phyloP scores from a whole-genome alignment of 2,797 vertebrate genomes.

The Pagetopsis macropterus region DNA sequence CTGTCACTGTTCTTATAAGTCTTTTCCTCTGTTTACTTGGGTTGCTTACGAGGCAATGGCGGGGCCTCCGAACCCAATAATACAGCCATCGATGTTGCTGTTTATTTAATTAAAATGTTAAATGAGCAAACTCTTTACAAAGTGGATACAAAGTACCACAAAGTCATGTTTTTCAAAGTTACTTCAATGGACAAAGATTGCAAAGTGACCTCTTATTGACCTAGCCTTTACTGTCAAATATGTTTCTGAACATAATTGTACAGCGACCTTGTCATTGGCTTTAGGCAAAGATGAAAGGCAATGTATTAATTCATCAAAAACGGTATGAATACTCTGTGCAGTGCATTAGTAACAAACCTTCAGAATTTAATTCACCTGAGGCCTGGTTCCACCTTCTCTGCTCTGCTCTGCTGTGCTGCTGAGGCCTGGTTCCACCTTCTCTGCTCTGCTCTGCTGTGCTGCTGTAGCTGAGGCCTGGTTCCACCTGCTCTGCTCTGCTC shows the following conservation, averaged over 20 bases:
- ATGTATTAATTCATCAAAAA: conserved; percentile 38
- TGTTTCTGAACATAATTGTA: conserved; percentile 5
- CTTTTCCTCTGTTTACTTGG: too few species aligned
- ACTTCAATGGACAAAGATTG: conserved; percentile 7
- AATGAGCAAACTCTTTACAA: neutral
- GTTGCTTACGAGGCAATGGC: too few species aligned
- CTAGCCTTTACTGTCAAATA: neutral
- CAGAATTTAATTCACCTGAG: too few species aligned
- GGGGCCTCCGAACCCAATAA: too few species aligned
- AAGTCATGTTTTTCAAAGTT: conserved; percentile 4
- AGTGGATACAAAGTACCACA: neutral
- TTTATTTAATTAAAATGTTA: conserved; percentile 27
- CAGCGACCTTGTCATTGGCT: conserved; percentile 28
- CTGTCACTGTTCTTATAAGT: too few species aligned
- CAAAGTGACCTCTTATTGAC: conserved; percentile 5
- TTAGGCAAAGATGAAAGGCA: conserved; percentile 28
- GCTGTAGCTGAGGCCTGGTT: too few species aligned
- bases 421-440: too few species aligned
- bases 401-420: too few species aligned
- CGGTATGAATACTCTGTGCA: conserved; percentile 8
- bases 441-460: too few species aligned
- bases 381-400: too few species aligned
- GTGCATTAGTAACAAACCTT: too few species aligned
- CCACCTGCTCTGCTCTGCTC: too few species aligned
- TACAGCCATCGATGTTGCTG: conserved; percentile 11